Percentiles rank a stretch among this genome's conserved stretches.
Conservation (phyloP, 1,140 invertebrate genomes). For the Hermetia illucens region DNA sequence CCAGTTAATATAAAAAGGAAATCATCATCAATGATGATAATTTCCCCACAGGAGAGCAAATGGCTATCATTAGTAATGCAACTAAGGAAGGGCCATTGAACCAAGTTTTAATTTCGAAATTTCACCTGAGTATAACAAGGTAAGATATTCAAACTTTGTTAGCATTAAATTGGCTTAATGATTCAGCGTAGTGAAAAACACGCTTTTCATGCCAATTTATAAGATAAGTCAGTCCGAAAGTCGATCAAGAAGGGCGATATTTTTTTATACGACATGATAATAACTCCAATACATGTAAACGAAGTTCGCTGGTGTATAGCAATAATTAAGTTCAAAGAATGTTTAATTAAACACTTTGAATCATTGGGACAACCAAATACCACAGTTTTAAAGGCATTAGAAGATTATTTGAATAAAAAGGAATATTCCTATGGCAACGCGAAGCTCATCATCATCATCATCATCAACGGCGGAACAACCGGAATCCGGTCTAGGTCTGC, state of each 20-base stretch:
- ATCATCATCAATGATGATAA: too few relatives aligned
- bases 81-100: neutral
- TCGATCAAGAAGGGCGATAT: slow-evolving; percentile 62
- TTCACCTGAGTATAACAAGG: slow-evolving; percentile 39
- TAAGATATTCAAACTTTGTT: slow-evolving; percentile 64
- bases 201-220: slow-evolving; percentile 85
- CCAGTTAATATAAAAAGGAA: too few relatives aligned
- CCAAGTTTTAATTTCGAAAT: slow-evolving; percentile 33
- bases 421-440: slow-evolving; percentile 68
- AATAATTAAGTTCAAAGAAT: slow-evolving; percentile 63
- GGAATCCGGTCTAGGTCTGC: too few relatives aligned
- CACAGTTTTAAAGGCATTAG: slow-evolving; percentile 47
- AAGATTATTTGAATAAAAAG: slow-evolving; percentile 67
- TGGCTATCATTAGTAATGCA: too few relatives aligned
- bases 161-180: slow-evolving; percentile 73
- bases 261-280: slow-evolving; percentile 4
- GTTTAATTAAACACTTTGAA: slow-evolving; percentile 71
- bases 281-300: too few relatives aligned
- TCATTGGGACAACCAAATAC: slow-evolving; percentile 70
- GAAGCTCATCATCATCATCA: slow-evolving; percentile 45
- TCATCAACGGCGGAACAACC: too few relatives aligned
- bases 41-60: too few relatives aligned
- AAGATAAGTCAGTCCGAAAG: slow-evolving; percentile 48
- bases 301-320: slow-evolving; percentile 90
- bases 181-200: slow-evolving; percentile 86